Base-by-base conservation (phyloP, 2,113 vertebrate genomes). In the Uria aalge region DNA sequence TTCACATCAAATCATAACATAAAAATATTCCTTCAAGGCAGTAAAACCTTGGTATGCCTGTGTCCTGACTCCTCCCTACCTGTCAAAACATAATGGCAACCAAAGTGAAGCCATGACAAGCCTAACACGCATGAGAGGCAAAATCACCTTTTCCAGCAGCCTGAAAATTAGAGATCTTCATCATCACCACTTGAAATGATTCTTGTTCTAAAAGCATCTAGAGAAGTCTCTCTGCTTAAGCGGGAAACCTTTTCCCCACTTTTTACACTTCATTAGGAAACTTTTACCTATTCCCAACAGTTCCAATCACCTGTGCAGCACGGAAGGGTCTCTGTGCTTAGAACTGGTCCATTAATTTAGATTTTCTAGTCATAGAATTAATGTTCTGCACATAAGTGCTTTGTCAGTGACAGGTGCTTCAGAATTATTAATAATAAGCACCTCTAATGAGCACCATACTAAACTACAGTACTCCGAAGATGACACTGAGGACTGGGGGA, bases 311-410 rank as follows among this genome's bases (percentile, higher is more conserved):
- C 64, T 87, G 2, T 45, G 29, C 11, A 71, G 24, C 22, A 24
- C 12, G 26, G 48, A 91, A 73, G 5, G 7, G 12, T 41, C 23
- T 53, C 48, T 64, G 32, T 64, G 47, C 32, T 71, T 74, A 36
- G 41, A 88, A 64, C 3, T 47, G 52, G 52, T 43, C 66, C 53
- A 92, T 95, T 95, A 87, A 95, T 85, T 75, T 72, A 64, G 14
- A 90, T 92, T 94, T 92, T 82, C 73, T 82, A 14, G 66, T 63
- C 90, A 72, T 20, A 85, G n/a, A 91, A 43, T 59, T 93, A 85
- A 94, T 85, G 69, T 84, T 81, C 77, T 71, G 32, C 38, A 78
- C 22, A 2, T n/a, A 82, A 84, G 16, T 55, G 60, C 50, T 94
- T 86, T 48, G 27, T 43, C 34, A 84, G 45, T 87, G 56, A 72